Conservation (phyloP, 2,888 invertebrate genomes). For the Macrophya annulata region DNA sequence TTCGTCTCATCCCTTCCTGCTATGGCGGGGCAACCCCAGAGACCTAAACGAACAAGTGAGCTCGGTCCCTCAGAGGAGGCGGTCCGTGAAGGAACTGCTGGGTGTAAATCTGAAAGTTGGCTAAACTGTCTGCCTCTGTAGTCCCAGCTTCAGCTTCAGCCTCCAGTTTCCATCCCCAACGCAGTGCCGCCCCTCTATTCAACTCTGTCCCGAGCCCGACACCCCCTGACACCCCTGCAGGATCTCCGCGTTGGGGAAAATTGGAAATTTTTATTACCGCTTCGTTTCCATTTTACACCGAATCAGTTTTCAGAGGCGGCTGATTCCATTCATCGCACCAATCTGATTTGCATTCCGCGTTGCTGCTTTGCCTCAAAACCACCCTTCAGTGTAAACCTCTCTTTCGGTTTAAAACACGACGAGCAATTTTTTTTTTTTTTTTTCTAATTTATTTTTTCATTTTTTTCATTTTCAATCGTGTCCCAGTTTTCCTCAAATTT, state of each 20-base stretch:
- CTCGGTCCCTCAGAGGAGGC: slow-evolving; percentile 68
- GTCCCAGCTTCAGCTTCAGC: slow-evolving; percentile 58
- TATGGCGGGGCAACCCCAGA: slow-evolving; percentile 35
- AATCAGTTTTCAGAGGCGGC: slow-evolving; percentile 60
- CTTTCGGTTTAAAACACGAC: not conserved
- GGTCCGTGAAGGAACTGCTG: slow-evolving; percentile 72
- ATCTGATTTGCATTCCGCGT: slow-evolving; percentile 62
- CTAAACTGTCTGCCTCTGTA: slow-evolving; percentile 72
- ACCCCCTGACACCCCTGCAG: slow-evolving; percentile 48
- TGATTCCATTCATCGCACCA: slow-evolving; percentile 62
- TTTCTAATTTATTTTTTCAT: not conserved
- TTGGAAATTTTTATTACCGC: slow-evolving; percentile 70
- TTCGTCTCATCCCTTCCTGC: slow-evolving; percentile 40
- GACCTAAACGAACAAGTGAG: slow-evolving; percentile 60
- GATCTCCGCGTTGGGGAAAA: slow-evolving; percentile 61
- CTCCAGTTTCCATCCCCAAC: slow-evolving; percentile 60
- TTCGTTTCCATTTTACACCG: slow-evolving; percentile 69
- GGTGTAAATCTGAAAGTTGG: slow-evolving; percentile 77
- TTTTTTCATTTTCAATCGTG: not conserved
- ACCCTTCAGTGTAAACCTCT: not conserved
- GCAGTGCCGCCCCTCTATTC: slow-evolving; percentile 59
- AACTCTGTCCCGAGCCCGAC: slow-evolving; percentile 52
- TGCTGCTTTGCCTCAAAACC: slow-evolving; percentile 30
- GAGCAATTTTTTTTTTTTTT: slow-evolving; percentile 2
- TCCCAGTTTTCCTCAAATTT: not conserved